phyloP scores from a whole-genome alignment of 2,797 vertebrate species.

The Knipowitschia caucasica region DNA sequence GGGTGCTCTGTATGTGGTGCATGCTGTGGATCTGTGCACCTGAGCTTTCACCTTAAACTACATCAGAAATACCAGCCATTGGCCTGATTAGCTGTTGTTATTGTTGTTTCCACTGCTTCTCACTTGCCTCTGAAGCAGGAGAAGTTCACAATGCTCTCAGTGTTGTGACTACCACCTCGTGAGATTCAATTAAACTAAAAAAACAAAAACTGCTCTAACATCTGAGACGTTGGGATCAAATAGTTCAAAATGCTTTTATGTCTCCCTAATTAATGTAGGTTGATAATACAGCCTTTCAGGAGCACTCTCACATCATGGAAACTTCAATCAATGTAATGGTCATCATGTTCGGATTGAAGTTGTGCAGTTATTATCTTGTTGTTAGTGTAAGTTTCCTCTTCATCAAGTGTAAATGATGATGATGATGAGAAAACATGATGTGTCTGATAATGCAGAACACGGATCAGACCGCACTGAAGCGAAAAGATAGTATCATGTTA shows the following conservation, averaged over 20 bases:
- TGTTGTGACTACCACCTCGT: neutral
- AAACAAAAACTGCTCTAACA: conserved; percentile 15
- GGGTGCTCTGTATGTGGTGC: conserved; percentile 17
- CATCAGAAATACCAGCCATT: conserved; percentile 1
- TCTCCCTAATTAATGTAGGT: neutral
- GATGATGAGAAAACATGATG: too few species aligned
- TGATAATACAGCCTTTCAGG: too few species aligned
- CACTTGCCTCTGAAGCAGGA: conserved; percentile 8
- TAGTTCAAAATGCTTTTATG: conserved; percentile 17
- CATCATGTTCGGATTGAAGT: too few species aligned
- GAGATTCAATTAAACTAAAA: conserved; percentile 13
- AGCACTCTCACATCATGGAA: too few species aligned
- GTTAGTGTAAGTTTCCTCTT: too few species aligned
- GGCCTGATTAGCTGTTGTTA: neutral
- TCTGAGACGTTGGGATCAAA: conserved; percentile 14
- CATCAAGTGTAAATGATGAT: too few species aligned
- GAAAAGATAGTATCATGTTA: too few species aligned
- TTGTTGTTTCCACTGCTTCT: conserved; percentile 1
- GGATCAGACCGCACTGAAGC: too few species aligned
- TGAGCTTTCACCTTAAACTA: conserved; percentile 22
- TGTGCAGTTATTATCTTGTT: too few species aligned
- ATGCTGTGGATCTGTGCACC: conserved; percentile 39
- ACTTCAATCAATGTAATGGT: too few species aligned
- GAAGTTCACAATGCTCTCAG: conserved; percentile 19
- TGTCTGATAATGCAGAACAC: too few species aligned